These are phyloP conservation scores for Tenthredo scrophulariae DNA, from an alignment of 2,888 invertebrate genomes.

Conservation along the genomic window DNA sequence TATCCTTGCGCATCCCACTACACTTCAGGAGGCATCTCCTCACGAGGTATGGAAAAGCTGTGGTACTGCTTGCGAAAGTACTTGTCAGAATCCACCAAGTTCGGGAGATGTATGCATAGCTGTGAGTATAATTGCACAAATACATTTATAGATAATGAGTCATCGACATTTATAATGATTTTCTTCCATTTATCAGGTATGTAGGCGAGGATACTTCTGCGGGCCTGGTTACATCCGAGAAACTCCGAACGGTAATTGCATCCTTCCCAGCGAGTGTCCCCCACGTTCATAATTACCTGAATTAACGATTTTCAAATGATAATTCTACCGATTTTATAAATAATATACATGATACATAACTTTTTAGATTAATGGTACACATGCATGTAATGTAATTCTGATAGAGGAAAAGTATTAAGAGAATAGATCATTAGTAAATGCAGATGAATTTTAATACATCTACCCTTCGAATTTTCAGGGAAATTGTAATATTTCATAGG, in stretches of 20 bases:
- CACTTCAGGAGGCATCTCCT: neutral
- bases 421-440: too few relatives aligned
- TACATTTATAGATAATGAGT: neutral
- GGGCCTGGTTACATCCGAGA: neutral
- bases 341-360: neutral
- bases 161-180: neutral
- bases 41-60: neutral
- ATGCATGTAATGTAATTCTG: too few relatives aligned
- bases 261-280: neutral
- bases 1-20: neutral
- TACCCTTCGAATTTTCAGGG: too few relatives aligned
- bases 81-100: neutral
- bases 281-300: neutral
- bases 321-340: neutral
- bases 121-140: neutral
- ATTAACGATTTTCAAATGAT: neutral
- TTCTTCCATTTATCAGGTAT: neutral
- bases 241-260: neutral
- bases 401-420: too few relatives aligned
- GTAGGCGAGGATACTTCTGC: neutral
- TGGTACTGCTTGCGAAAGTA: neutral
- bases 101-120: neutral
- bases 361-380: too few relatives aligned
- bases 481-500: too few relatives aligned
- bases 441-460: too few relatives aligned